Evolutionary conservation across 1,140 invertebrate genomes (phyloP).

Genomic region (Zaprionus ornatus): DNA sequence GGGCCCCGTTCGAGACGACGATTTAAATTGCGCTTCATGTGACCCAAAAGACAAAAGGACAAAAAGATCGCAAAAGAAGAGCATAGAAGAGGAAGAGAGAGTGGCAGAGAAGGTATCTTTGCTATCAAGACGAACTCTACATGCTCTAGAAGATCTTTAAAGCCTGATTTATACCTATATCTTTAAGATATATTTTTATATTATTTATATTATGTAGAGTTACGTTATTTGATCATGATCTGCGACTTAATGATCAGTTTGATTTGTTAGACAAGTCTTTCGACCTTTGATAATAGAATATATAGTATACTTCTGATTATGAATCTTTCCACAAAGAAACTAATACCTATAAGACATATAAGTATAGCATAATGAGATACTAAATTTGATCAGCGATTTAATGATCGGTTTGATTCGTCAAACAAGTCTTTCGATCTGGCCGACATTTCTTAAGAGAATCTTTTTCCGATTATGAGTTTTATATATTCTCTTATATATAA

Average conservation of each 20-base stretch:
- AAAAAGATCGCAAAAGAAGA: neutral
- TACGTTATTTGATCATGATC: too few species aligned
- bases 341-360: neutral
- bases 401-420: neutral
- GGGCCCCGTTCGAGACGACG: slow-evolving; percentile 8
- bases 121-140: neutral
- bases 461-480: neutral
- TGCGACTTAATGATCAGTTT: neutral
- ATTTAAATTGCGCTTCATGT: slow-evolving; percentile 45
- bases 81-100: neutral
- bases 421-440: neutral
- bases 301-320: too few species aligned
- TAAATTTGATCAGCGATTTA: too few species aligned
- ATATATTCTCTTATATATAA: neutral
- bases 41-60: slow-evolving; percentile 13
- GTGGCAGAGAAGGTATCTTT: neutral
- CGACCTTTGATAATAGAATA: too few species aligned
- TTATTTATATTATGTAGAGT: neutral
- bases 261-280: neutral
- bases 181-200: neutral
- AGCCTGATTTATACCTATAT: too few species aligned
- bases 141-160: neutral
- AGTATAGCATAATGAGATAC: too few species aligned
- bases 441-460: neutral
- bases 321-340: too few species aligned